phyloP scores from a whole-genome alignment of 2,113 vertebrate genomes.

The Stigmatopora nigra region DNA sequence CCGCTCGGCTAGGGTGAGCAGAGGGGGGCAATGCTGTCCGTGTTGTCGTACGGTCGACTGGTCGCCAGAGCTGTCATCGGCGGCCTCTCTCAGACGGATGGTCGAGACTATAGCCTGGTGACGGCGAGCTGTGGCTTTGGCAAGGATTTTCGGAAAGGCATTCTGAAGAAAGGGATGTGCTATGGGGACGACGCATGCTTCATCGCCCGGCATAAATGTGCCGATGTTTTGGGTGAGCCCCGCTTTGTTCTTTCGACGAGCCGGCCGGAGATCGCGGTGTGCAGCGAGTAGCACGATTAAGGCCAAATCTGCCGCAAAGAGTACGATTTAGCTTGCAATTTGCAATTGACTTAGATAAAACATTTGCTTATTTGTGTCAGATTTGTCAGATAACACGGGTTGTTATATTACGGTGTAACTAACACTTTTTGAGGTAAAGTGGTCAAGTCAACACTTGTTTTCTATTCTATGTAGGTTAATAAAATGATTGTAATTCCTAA shows the following conservation, averaged over 20 bases:
- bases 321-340: too few species aligned
- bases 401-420: too few species aligned
- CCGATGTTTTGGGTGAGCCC: conserved; percentile 88
- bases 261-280: background rate
- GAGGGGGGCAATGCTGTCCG: conserved; percentile 84
- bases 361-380: too few species aligned
- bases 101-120: conserved; percentile 92
- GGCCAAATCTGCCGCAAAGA: too few species aligned
- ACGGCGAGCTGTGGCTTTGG: conserved; percentile 97
- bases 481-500: too few species aligned
- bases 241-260: background rate
- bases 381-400: too few species aligned
- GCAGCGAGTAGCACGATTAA: background rate
- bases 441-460: too few species aligned
- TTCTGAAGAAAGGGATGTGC: conserved; percentile 96
- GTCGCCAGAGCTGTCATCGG: conserved; percentile 95
- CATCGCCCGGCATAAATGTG: conserved; percentile 84
- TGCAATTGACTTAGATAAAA: too few species aligned
- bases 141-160: conserved; percentile 95
- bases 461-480: too few species aligned
- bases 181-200: conserved; percentile 98
- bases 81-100: conserved; percentile 92
- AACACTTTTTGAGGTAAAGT: too few species aligned
- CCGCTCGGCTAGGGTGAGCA: background rate
- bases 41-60: conserved; percentile 92